Percentiles rank a stretch among this genome's conserved stretches.
Conservation (phyloP, 2,888 invertebrate species). For the Dasysyrphus tricinctus region DNA sequence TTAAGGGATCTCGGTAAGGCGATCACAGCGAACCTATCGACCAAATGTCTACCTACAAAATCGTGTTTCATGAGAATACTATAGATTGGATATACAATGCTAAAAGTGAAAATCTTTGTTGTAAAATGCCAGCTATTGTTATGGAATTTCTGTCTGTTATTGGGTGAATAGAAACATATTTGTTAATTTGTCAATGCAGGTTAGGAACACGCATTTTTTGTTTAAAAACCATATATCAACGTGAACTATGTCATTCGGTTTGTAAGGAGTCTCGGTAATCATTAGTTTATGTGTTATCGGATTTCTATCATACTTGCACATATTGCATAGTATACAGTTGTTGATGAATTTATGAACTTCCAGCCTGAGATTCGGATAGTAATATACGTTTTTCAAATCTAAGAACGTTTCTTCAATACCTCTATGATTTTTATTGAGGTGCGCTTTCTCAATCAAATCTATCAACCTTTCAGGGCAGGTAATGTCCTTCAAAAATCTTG, state of each 20-base stretch:
- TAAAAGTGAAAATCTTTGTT: no score
- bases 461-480: neutral
- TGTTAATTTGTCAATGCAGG: conserved; percentile 40
- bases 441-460: conserved; percentile 7
- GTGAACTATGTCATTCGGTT: conserved; percentile 24
- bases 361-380: conserved; percentile 3
- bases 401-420: conserved; percentile 17
- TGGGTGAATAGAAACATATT: conserved; percentile 23
- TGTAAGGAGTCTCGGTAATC: neutral
- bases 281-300: neutral
- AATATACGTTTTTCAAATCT: neutral
- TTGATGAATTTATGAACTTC: conserved; percentile 25
- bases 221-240: no score
- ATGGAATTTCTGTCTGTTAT: no score
- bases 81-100: no score
- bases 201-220: conserved; percentile 32
- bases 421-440: conserved; percentile 12
- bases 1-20: no score
- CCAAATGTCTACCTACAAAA: no score
- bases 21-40: no score
- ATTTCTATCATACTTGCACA: conserved; percentile 3
- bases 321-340: conserved; percentile 18
- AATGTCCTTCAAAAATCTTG: conserved; percentile 13
- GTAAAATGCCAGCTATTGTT: no score
- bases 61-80: no score